Base-by-base conservation (phyloP, 92 coral and sea anemone genomes). In the Phymanthus crucifer region DNA sequence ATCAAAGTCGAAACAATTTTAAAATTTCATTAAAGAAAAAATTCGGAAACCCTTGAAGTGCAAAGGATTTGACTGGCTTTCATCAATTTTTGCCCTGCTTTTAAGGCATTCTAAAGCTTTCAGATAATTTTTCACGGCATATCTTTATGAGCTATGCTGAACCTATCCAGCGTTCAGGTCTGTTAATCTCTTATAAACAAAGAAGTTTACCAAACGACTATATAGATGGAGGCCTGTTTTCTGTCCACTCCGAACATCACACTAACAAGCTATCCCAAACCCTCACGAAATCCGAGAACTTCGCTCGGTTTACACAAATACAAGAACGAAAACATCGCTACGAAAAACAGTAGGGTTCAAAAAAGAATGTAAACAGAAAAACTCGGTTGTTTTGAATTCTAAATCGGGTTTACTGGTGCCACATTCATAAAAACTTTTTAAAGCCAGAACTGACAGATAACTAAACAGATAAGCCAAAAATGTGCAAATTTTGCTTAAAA, bases 281-380 rank as follows among this genome's bases (percentile, higher is more conserved):
- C 19, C 65, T 75, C 70, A 24, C 21, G 72, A 61, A 61, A 24
- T 64, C 33, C 32, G 24, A 46, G 58, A 64, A 77, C 37, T 77
- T 65, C 68, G 5, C 16, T 21, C 17, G 24, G 31, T 64, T 40
- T 12, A 31, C 6, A 10, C 29, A 66, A 70, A 29, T 24, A 17
- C 21, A 33, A 14, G 18, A 50, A 45, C 78, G 23, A 18, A 26
- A 12, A 37, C 72, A 5, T 65, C 40, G 11, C 24, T 34, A 76
- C 18, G n/a, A 70, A 80, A 71, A 38, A 50, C 57, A 71, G 40
- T 38, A 26, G 72, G 57, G 58, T 80, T 71, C 77, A 2, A 33
- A 18, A 23, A 76, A 72, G 52, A 71, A 80, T 54, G 78, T 80
- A 80, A 80, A 80, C 84, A 80, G 84, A 80, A 71, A 32, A 43